Base-by-base conservation (phyloP, 2,888 invertebrate genomes). In the Drosophila monieri region DNA sequence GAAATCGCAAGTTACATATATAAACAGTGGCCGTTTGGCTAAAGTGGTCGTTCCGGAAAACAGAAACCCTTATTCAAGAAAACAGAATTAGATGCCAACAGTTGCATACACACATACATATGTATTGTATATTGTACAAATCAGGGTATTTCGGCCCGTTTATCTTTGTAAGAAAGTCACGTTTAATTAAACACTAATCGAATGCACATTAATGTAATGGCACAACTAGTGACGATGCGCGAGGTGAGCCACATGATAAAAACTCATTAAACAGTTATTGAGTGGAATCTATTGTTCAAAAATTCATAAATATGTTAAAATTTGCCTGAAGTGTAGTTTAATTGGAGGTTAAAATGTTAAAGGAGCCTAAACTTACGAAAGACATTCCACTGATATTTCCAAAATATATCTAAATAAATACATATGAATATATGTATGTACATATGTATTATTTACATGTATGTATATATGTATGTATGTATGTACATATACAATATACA, bases 161-260 rank as follows among this genome's bases (percentile, higher is more conserved):
- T 35, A 27, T n/a, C 6, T 35, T 35, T 6, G n/a, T n/a, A 35
- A 35, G n/a, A 35, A n/a, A 35, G 6, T n/a, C 5, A n/a, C 35
- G 35, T n/a, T n/a, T 35, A 14, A 35, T 35, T 6, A 35, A 35
- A 35, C n/a, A n/a, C 35, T 35, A n/a, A 14, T n/a, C 6, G 2
- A n/a, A n/a, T n/a, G 6, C 6, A 35, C 30, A 27, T 72, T 53
- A 64, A 58, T 73, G 69, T 77, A 67, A 77, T 71, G 71, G 60
- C 70, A 68, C 71, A 72, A 53, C 41, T 73, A 49, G 54, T 67
- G 46, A 37, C 23, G 48, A 70, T 76, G 67, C 64, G 72, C 57
- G 72, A 77, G 74, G 77, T 78, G 65, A 56, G 53, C 46, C 44
- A 35, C 37, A 35, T 60, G 27, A 21, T 41, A 8, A 4, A 12